phyloP scores from a whole-genome alignment of 2,888 invertebrate species.

The Alentia gelatinosa region DNA sequence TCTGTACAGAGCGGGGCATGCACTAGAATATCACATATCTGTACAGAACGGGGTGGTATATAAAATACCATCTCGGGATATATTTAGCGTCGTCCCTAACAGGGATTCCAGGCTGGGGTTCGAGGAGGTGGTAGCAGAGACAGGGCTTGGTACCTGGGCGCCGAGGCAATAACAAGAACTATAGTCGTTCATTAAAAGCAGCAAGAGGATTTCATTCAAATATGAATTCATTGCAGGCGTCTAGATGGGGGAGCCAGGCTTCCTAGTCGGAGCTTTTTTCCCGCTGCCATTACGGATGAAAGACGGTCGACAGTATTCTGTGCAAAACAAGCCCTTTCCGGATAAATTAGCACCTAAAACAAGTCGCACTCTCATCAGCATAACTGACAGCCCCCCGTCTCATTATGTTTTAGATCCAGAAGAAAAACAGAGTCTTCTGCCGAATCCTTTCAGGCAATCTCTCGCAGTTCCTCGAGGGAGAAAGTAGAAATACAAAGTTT shows the following conservation, averaged over 20 bases:
- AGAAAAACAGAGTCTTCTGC: neutral
- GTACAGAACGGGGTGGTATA: too few relatives aligned
- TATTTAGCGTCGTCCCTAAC: neutral
- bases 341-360: constrained; percentile 51
- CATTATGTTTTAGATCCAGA: constrained; percentile 32
- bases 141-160: neutral
- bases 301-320: constrained; percentile 5
- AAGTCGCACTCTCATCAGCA: constrained; percentile 19
- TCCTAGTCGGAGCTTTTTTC: neutral
- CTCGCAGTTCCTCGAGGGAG: constrained; percentile 45
- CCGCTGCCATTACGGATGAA: constrained; percentile 41
- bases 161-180: neutral
- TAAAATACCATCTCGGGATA: neutral
- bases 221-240: constrained; percentile 41
- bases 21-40: neutral
- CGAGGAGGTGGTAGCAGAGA: too few relatives aligned
- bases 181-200: constrained; percentile 23
- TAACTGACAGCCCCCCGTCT: constrained; percentile 2
- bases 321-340: constrained; percentile 31
- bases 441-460: constrained; percentile 48
- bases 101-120: neutral
- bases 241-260: neutral
- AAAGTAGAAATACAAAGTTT: constrained; percentile 49
- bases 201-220: constrained; percentile 28
- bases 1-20: neutral